Evolutionary conservation across 64 coral and sea anemone genomes (phyloP).

Genomic region (Porites lutea): DNA sequence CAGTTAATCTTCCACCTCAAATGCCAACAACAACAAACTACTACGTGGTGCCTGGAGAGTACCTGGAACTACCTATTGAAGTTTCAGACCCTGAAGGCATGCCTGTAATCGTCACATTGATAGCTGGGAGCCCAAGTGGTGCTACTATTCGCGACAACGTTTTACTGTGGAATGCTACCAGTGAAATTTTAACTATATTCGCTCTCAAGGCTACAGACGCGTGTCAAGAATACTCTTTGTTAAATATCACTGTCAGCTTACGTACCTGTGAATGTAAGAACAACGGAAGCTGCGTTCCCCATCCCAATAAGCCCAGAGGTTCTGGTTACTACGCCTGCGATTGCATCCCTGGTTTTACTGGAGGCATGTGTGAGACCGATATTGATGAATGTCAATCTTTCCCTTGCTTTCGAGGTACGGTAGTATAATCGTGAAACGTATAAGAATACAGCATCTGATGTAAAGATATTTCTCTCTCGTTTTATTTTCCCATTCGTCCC

Average conservation of each 20-base stretch:
- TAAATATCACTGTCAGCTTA: constrained; percentile 22
- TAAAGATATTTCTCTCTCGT: too few species aligned
- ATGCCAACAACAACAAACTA: background rate
- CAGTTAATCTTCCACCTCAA: constrained; percentile 44
- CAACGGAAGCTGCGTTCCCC: constrained; percentile 43
- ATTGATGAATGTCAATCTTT: constrained; percentile 34
- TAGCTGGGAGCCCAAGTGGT: background rate
- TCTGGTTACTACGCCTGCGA: constrained; percentile 56
- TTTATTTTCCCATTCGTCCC: too few species aligned
- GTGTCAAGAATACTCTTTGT: constrained; percentile 5
- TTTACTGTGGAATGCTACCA: background rate
- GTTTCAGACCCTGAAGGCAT: constrained; percentile 50
- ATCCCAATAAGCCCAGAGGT: constrained; percentile 50
- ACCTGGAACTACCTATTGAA: background rate
- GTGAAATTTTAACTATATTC: background rate
- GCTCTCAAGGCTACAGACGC: constrained; percentile 40
- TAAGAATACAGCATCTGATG: too few species aligned
- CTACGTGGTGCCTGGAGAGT: constrained; percentile 26
- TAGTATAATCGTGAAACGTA: too few species aligned
- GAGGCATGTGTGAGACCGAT: constrained; percentile 41
- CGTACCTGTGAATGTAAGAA: constrained; percentile 52
- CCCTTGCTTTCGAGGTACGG: constrained; percentile 43
- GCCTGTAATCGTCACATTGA: constrained; percentile 35
- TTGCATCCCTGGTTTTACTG: constrained; percentile 55
- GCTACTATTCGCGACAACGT: background rate